phyloP scores from a whole-genome alignment of 2,113 vertebrate genomes.

The Callionymus lyra region DNA sequence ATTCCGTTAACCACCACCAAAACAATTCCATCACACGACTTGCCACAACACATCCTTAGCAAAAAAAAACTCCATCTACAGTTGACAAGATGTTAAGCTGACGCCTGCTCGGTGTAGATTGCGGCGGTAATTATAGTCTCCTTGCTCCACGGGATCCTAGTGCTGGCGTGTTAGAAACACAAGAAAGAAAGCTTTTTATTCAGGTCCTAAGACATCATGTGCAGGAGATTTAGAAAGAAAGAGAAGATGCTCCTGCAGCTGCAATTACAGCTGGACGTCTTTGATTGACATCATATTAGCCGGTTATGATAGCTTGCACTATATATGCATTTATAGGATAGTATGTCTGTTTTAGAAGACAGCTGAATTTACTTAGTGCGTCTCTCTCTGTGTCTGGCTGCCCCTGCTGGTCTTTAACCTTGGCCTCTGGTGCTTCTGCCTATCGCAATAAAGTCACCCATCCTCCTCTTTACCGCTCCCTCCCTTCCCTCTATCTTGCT shows the following conservation, averaged over 20 bases:
- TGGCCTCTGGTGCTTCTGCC: slow-evolving; percentile 70
- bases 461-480: slow-evolving; percentile 24
- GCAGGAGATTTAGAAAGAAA: not conserved
- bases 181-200: too few species aligned
- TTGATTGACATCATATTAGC: slow-evolving; percentile 25
- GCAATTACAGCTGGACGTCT: slow-evolving; percentile 12
- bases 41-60: too few species aligned
- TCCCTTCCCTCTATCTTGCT: not conserved
- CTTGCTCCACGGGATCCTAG: too few species aligned
- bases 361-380: slow-evolving; percentile 50
- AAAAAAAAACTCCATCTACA: too few species aligned
- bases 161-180: too few species aligned
- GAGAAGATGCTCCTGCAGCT: slow-evolving; percentile 7
- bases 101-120: not conserved
- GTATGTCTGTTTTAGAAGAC: slow-evolving; percentile 53
- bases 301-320: slow-evolving; percentile 21
- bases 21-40: too few species aligned
- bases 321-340: slow-evolving; percentile 45
- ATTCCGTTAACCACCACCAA: too few species aligned
- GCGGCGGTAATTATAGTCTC: too few species aligned
- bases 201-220: too few species aligned
- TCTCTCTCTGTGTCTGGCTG: slow-evolving; percentile 44
- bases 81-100: too few species aligned
- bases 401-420: slow-evolving; percentile 70
- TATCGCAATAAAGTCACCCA: slow-evolving; percentile 64